Base-by-base conservation (phyloP, 2,797 vertebrate genomes). In the Amblyopsis hoosieri region DNA sequence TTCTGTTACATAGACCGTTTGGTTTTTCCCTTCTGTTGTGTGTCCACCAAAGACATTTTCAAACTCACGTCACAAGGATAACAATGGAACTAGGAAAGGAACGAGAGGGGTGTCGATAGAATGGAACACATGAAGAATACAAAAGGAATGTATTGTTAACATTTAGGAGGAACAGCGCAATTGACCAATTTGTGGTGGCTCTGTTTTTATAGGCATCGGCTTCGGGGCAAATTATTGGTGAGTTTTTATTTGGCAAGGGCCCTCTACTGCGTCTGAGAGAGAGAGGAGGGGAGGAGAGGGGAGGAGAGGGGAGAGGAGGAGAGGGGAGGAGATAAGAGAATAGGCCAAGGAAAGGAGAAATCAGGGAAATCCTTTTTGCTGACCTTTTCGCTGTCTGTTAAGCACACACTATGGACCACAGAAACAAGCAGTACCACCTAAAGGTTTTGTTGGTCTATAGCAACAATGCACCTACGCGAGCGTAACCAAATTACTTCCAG, bases 61-160 rank as follows among this genome's bases (percentile, higher is more conserved):
- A 42, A 10, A 42, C 7, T 42, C 37, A 42, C 37, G 2, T 42
- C 37, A 42, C 37, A 42, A 42, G 1, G 37, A 42, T 8, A 42
- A 42, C 37, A 42, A 42, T 42, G 2, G 4, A 42, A 80, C 66
- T 71, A 72, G 70, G 75, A 67, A 76, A 85, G 79, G 62, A 71
- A 60, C 62, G 67, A 81, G 74, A 33, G 57, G 9, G 4, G 15
- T 19, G 50, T 9, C 8, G 50, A 33, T 19, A 61, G 63, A 64
- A 65, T 42, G 58, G 73, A 79, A 72, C 9, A 51, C 50, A 10
- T 7, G 17, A 14, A 17, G 49, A 14, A 51, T 8, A 51, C 49
- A 51, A 51, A 51, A 15, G 17, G 50, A 15, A 51, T 51, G 15
- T 10, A 51, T 51, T 51, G 15, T 51, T 42, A 8, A 42, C 37